phyloP scores from a whole-genome alignment of 2,888 invertebrate genomes.

The Chaetogeoica ovagalla region DNA sequence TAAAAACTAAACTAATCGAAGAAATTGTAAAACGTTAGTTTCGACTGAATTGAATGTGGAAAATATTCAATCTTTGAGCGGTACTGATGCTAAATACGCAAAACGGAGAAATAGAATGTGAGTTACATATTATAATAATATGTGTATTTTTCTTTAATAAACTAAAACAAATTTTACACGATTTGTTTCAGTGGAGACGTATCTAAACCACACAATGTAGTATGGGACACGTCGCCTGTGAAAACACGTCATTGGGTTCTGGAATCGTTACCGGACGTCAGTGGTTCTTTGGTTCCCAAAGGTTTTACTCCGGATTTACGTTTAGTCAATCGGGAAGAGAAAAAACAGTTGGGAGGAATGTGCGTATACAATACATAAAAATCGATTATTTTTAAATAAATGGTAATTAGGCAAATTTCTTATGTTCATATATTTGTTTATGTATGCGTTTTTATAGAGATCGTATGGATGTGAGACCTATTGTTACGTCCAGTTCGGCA shows the following conservation, averaged over 20 bases:
- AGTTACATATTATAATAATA: constrained; percentile 6
- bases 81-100: constrained; percentile 29
- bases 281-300: constrained; percentile 18
- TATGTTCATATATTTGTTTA: no score
- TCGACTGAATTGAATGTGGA: constrained; percentile 45
- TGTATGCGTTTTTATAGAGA: constrained; percentile 39
- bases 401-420: neutral
- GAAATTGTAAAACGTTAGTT: constrained; percentile 8
- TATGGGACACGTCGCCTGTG: constrained; percentile 48
- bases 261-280: constrained; percentile 47
- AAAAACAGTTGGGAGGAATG: constrained; percentile 48
- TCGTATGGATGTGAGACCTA: constrained; percentile 54
- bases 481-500: constrained; percentile 54
- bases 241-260: constrained; percentile 51
- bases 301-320: constrained; percentile 38
- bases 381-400: neutral
- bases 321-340: constrained; percentile 41
- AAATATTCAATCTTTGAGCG: constrained; percentile 18
- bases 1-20: neutral
- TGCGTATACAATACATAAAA: constrained; percentile 9
- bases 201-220: constrained; percentile 40
- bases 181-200: constrained; percentile 34
- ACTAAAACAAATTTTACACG: no score
- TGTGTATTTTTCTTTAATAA: neutral
- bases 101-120: constrained; percentile 46